phyloP scores from a whole-genome alignment of 2,888 invertebrate genomes.

The Platerodrilus igneus region DNA sequence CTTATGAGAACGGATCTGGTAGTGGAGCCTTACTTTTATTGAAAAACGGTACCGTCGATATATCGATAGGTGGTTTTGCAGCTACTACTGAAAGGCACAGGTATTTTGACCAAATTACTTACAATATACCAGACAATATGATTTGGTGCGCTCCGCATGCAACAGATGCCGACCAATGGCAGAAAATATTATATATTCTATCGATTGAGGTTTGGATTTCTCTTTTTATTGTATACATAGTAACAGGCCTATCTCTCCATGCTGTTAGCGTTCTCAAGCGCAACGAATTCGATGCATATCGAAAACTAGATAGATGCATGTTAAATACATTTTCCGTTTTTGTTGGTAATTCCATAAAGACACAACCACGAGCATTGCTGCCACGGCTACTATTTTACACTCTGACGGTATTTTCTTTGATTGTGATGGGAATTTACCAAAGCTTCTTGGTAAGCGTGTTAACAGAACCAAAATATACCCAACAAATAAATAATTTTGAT shows the following conservation, averaged over 20 bases:
- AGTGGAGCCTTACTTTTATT: constrained; percentile 35
- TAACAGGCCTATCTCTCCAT: constrained; percentile 18
- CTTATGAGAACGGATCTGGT: constrained; percentile 30
- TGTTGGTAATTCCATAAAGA: constrained; percentile 27
- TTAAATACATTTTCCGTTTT: constrained; percentile 27
- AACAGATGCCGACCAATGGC: constrained; percentile 30
- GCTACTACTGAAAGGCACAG: constrained; percentile 32
- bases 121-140: constrained; percentile 39
- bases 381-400: constrained; percentile 29
- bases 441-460: constrained; percentile 35
- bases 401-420: constrained; percentile 32
- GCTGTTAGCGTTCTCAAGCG: constrained; percentile 6
- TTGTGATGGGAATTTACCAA: constrained; percentile 32
- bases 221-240: constrained; percentile 13
- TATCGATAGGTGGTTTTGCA: constrained; percentile 40
- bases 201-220: constrained; percentile 22
- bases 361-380: constrained; percentile 28
- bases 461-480: constrained; percentile 29
- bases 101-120: constrained; percentile 36
- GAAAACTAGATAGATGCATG: constrained; percentile 17
- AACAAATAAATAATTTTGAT: constrained; percentile 32
- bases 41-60: constrained; percentile 33
- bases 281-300: constrained; percentile 19
- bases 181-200: constrained; percentile 25
- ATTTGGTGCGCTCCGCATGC: constrained; percentile 42